These are phyloP conservation scores for Turritopsis dohrnii DNA, from an alignment of 30 jellyfish, hydroid and myxozoan species.

Conservation along the genomic window DNA sequence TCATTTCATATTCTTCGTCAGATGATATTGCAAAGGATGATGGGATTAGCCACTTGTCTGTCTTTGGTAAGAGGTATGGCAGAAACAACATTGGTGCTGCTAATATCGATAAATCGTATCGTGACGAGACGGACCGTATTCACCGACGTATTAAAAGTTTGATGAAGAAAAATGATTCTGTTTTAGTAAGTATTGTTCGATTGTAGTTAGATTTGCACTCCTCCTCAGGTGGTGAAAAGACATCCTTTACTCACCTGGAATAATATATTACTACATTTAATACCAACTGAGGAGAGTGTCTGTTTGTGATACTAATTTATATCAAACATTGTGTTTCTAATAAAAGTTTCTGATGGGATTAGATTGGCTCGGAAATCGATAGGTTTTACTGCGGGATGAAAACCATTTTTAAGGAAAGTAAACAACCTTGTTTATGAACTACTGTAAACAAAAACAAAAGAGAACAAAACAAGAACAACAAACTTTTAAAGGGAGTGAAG, in stretches of 20 bases:
- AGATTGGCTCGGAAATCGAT: too few species aligned
- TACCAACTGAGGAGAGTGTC: too few species aligned
- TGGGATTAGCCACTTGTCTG: not conserved
- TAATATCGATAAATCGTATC: slow-evolving; percentile 13
- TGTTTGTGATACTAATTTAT: too few species aligned
- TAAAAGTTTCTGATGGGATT: too few species aligned
- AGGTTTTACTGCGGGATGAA: too few species aligned
- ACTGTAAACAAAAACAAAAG: too few species aligned
- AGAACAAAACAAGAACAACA: too few species aligned
- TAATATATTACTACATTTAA: too few species aligned
- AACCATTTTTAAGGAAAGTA: too few species aligned
- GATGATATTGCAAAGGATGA: not conserved
- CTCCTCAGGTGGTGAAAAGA: not conserved
- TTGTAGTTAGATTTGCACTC: not conserved
- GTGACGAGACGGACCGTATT: slow-evolving; percentile 38
- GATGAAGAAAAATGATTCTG: slow-evolving; percentile 63
- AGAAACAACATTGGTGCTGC: not conserved
- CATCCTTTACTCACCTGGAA: not conserved
- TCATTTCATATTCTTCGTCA: not conserved
- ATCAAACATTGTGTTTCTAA: too few species aligned
- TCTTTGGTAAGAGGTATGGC: not conserved
- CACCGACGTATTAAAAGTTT: slow-evolving; percentile 54
- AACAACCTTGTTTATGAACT: too few species aligned
- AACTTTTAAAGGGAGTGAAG: too few species aligned
- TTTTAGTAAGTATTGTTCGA: slow-evolving; percentile 39